Evolutionary conservation across 2,797 vertebrate genomes (phyloP).

Genomic region (Lemur catta): DNA sequence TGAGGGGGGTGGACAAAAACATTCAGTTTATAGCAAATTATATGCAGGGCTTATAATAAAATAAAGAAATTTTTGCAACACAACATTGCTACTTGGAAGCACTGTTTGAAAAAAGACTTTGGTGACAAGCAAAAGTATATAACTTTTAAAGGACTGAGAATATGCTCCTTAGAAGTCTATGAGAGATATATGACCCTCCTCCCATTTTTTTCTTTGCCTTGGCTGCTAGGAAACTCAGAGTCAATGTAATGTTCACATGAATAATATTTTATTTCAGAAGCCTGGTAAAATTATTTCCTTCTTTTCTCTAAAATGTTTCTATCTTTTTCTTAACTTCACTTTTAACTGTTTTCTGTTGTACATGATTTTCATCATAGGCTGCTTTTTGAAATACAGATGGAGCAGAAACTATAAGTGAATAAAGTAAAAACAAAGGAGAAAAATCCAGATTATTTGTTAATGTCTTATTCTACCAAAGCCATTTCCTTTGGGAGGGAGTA

Average conservation of each 20-base stretch:
- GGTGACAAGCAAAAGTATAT: not conserved
- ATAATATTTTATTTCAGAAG: not conserved
- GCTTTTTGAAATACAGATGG: slow-evolving; percentile 42
- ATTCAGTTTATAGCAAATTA: not conserved
- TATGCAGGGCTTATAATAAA: not conserved
- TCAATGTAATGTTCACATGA: not conserved
- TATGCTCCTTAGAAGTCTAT: not conserved
- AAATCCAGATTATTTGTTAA: slow-evolving; percentile 61
- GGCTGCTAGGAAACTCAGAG: slow-evolving; percentile 17
- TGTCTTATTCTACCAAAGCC: slow-evolving; percentile 26
- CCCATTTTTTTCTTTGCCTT: not conserved
- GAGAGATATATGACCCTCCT: not conserved
- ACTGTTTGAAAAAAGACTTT: not conserved
- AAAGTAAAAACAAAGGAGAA: slow-evolving; percentile 46
- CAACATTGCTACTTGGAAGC: not conserved
- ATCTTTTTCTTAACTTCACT: slow-evolving; percentile 23
- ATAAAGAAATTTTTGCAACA: not conserved
- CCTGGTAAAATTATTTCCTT: not conserved
- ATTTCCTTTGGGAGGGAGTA: slow-evolving; percentile 37
- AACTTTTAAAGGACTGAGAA: not conserved
- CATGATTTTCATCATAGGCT: slow-evolving; percentile 28
- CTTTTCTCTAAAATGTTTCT: slow-evolving; percentile 6
- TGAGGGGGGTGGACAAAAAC: not conserved
- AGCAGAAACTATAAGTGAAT: slow-evolving; percentile 28
- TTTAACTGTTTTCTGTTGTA: slow-evolving; percentile 1